Percentiles rank a stretch among this genome's conserved stretches.
phyloP scores from a whole-genome alignment of 2,888 invertebrate species.

The Teleiodes luculella region DNA sequence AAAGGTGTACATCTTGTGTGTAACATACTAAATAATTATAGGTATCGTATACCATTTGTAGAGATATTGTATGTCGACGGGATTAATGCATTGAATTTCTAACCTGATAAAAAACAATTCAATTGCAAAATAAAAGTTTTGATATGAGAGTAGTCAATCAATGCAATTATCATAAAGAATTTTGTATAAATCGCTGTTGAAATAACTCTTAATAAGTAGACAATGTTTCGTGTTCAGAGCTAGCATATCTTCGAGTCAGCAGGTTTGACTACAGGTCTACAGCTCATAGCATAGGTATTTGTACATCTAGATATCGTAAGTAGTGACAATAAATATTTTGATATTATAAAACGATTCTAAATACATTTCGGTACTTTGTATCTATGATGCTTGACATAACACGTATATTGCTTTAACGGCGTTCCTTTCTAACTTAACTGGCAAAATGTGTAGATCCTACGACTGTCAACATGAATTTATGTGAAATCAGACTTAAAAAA shows the following conservation, averaged over 20 bases:
- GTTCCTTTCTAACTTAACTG: not conserved
- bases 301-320: slow-evolving; percentile 39
- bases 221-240: slow-evolving; percentile 68
- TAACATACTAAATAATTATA: slow-evolving; percentile 28
- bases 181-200: slow-evolving; percentile 49
- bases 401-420: slow-evolving; percentile 22
- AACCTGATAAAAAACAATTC: too few species aligned
- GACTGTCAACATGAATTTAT: not conserved
- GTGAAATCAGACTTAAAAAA: not conserved
- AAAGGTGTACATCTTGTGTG: slow-evolving; percentile 40
- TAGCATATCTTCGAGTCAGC: slow-evolving; percentile 55
- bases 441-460: not conserved
- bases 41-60: slow-evolving; percentile 55
- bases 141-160: not conserved
- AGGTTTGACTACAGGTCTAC: slow-evolving; percentile 46
- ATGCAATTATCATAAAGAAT: not conserved
- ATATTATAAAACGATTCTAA: slow-evolving; percentile 36
- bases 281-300: slow-evolving; percentile 40
- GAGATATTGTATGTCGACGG: slow-evolving; percentile 23
- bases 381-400: slow-evolving; percentile 34
- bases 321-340: slow-evolving; percentile 61
- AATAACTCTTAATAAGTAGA: slow-evolving; percentile 43
- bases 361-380: slow-evolving; percentile 23
- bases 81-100: not conserved
- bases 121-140: too few species aligned